Conservation (phyloP, 2,797 vertebrate genomes). For the Acrossocheilus fasciatus region DNA sequence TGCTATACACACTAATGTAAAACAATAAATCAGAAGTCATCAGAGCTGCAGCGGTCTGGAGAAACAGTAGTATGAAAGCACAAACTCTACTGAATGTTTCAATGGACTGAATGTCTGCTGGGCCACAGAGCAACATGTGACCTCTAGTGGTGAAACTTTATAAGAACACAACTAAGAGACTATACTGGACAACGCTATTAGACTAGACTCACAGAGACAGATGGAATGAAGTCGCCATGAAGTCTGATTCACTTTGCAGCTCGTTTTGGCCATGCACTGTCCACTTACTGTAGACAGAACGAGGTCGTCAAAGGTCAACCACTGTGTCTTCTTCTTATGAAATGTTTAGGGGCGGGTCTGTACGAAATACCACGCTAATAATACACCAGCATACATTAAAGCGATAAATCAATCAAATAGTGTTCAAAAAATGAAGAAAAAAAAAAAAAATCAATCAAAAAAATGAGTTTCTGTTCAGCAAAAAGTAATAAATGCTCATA, state of each 20-base stretch:
- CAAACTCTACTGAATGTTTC: background rate
- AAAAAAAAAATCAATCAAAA: no score
- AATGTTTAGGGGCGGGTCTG: background rate
- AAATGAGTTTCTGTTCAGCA: background rate
- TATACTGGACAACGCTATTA: background rate
- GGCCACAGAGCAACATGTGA: conserved; percentile 39
- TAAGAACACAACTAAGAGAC: conserved; percentile 4
- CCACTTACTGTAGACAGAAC: background rate
- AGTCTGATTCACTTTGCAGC: background rate
- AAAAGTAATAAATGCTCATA: background rate
- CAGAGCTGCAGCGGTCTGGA: background rate
- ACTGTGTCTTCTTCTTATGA: background rate
- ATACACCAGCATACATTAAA: background rate
- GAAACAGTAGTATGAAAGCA: background rate
- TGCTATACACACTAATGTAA: conserved; percentile 8
- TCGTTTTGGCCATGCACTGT: background rate
- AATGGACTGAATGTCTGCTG: background rate
- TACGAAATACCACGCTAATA: background rate
- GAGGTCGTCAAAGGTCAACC: background rate
- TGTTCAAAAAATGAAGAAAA: no score
- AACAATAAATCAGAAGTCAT: background rate
- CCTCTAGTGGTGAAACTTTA: conserved; percentile 57
- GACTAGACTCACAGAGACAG: background rate
- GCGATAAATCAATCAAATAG: background rate
- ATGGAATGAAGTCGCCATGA: background rate